Evolutionary conservation across 2,888 invertebrate genomes (phyloP).

Genomic region (Prosapia bicincta): DNA sequence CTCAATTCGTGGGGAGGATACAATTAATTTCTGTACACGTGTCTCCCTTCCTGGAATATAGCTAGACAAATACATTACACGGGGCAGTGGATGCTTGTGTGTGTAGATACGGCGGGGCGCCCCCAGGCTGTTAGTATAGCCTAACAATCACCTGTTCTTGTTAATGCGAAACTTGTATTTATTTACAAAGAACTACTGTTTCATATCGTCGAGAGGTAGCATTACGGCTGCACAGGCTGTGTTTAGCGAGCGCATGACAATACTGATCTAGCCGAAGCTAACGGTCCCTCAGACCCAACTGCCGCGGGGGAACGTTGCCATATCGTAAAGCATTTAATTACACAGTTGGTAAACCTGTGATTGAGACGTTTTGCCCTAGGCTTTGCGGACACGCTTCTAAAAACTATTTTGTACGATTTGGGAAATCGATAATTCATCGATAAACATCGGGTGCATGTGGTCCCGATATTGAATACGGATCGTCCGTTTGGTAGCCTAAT

Average conservation of each 20-base stretch:
- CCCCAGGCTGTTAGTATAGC: neutral
- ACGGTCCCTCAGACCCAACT: neutral
- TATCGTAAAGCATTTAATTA: neutral
- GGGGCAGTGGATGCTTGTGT: too few relatives aligned
- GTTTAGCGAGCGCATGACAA: neutral
- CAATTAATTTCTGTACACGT: too few relatives aligned
- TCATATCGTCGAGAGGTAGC: neutral
- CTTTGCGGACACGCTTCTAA: neutral
- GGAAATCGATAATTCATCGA: neutral
- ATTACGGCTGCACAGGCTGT: neutral
- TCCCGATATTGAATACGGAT: neutral
- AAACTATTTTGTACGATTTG: neutral
- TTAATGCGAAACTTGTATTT: neutral
- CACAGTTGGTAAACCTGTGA: neutral
- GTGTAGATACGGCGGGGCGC: too few relatives aligned
- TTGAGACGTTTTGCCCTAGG: neutral
- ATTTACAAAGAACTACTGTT: neutral
- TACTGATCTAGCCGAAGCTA: neutral
- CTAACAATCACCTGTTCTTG: neutral
- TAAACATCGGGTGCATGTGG: neutral
- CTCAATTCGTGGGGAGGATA: too few relatives aligned
- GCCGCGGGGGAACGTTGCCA: neutral
- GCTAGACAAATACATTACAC: too few relatives aligned
- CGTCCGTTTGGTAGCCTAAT: too few relatives aligned
- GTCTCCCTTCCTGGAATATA: too few relatives aligned